Evolutionary conservation across 2,797 vertebrate species (phyloP).

Genomic region (Lagocephalus sceleratus): DNA sequence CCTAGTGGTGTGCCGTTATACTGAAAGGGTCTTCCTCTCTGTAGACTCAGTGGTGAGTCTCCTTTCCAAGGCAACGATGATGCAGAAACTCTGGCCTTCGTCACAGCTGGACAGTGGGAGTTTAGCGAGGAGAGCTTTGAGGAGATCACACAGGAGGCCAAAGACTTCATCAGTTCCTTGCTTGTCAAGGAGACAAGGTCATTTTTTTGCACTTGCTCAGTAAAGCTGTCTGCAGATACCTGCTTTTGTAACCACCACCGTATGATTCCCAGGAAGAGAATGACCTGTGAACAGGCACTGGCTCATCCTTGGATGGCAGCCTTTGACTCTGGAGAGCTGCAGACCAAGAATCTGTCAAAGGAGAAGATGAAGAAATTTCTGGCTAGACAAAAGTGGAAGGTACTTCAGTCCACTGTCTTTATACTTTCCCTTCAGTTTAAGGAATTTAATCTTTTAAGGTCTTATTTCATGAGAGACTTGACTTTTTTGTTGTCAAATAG

Average conservation of each 20-base stretch:
- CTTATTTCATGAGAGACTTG: neutral
- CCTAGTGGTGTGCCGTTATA: slow-evolving; percentile 25
- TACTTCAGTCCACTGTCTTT: slow-evolving; percentile 20
- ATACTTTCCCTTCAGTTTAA: neutral
- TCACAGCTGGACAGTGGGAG: slow-evolving; percentile 83
- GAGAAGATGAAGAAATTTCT: slow-evolving; percentile 85
- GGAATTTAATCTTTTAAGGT: neutral
- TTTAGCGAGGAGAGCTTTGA: slow-evolving; percentile 85
- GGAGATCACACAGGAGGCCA: slow-evolving; percentile 81
- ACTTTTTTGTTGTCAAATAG: slow-evolving; percentile 35
- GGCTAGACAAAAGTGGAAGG: slow-evolving; percentile 87
- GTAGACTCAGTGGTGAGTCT: slow-evolving; percentile 85
- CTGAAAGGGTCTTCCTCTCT: neutral
- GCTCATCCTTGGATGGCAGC: slow-evolving; percentile 82
- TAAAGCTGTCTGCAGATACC: neutral
- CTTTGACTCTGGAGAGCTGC: slow-evolving; percentile 47
- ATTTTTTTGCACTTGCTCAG: neutral
- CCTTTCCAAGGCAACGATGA: slow-evolving; percentile 85
- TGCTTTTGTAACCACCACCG: neutral
- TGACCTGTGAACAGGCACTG: slow-evolving; percentile 74
- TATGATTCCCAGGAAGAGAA: slow-evolving; percentile 69
- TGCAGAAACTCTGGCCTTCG: slow-evolving; percentile 79
- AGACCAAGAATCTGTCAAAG: slow-evolving; percentile 78
- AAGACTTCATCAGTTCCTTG: slow-evolving; percentile 83
- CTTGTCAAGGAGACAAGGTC: slow-evolving; percentile 81